Conservation (phyloP, 2,888 invertebrate genomes). For the Ormyrus pomaceus region DNA sequence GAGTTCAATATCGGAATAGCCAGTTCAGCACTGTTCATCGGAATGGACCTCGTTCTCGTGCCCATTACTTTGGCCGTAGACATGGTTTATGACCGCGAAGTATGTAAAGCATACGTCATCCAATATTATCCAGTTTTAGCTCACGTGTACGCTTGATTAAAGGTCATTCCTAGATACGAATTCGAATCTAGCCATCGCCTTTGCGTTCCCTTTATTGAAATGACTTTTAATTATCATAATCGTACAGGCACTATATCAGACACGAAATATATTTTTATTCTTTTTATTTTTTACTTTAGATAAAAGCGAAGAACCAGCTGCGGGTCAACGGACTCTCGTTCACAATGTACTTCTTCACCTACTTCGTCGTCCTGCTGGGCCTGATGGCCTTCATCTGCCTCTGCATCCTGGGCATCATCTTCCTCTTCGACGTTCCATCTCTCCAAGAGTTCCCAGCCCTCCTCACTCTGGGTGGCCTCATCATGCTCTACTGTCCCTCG, state of each 20-base stretch:
- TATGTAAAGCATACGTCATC: slow-evolving; percentile 70
- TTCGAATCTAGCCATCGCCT: too few relatives aligned
- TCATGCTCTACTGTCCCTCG: slow-evolving; percentile 85
- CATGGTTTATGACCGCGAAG: slow-evolving; percentile 90
- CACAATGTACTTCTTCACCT: slow-evolving; percentile 85
- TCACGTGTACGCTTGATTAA: too few relatives aligned
- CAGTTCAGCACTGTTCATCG: slow-evolving; percentile 86
- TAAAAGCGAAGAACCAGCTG: slow-evolving; percentile 88
- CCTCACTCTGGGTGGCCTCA: slow-evolving; percentile 81
- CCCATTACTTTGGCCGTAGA: slow-evolving; percentile 87
- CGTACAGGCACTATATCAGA: too few relatives aligned
- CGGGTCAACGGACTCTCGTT: slow-evolving; percentile 88
- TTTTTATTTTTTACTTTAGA: slow-evolving; percentile 77
- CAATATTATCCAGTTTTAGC: neutral
- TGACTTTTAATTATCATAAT: too few relatives aligned
- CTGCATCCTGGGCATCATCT: slow-evolving; percentile 80
- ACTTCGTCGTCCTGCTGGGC: slow-evolving; percentile 84
- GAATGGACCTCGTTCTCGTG: slow-evolving; percentile 87
- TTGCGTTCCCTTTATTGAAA: too few relatives aligned
- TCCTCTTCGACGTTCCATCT: slow-evolving; percentile 84
- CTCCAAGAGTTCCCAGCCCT: slow-evolving; percentile 84
- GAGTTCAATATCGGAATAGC: slow-evolving; percentile 85
- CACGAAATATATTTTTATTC: too few relatives aligned
- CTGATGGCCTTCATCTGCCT: slow-evolving; percentile 83
- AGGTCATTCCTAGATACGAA: too few relatives aligned